Evolutionary conservation across 1,140 invertebrate species (phyloP), one percentile per base, ranked within the genome.

Genomic region (Drusus annulatus): DNA sequence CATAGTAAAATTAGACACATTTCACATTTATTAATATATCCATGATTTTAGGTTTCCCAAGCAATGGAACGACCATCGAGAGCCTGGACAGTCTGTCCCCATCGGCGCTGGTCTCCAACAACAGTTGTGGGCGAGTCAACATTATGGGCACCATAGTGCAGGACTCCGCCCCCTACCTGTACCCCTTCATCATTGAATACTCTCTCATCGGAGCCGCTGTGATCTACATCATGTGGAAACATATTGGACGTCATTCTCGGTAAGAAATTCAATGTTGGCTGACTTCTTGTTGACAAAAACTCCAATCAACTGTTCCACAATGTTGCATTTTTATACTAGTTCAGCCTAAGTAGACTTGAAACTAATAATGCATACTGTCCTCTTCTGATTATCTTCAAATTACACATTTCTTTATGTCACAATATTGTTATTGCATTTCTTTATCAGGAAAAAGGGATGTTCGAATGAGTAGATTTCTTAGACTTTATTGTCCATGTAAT

Each of bases 141-240:
- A 97, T 97, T 82, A 98, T 98, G 96, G 97, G 96, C 45, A 96
- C 93, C 16, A 97, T 98, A 80, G 96, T 97, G 0, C 93, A 96
- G 82, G 96, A 97, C 85, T 95, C 96, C 2, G 95, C 96, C 5
- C 97, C 97, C 0, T 98, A 97, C 87, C 90, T 99, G 21, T 99
- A 96, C 89, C 98, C 97, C 0, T 98, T 98, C 87, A 98, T 98
- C 83, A 97, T 99, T 85, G 97, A 99, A 87, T 99, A 99, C 88
- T 98, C 97, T 79, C 89, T 99, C 60, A 98, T 99, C 86, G 97
- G 97, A 19, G 98, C 98, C 23, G 97, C 98, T 68, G 96, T 99
- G 23, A 95, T 99, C 84, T 99, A 98, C 87, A 96, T 99, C 58
- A 98, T 99, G 94, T 99, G 97, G 97, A 95, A 95, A 85, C 96